These are phyloP conservation scores for Psittacula cyanocephala DNA, from an alignment of 2,113 vertebrate species.

Conservation along the genomic window DNA sequence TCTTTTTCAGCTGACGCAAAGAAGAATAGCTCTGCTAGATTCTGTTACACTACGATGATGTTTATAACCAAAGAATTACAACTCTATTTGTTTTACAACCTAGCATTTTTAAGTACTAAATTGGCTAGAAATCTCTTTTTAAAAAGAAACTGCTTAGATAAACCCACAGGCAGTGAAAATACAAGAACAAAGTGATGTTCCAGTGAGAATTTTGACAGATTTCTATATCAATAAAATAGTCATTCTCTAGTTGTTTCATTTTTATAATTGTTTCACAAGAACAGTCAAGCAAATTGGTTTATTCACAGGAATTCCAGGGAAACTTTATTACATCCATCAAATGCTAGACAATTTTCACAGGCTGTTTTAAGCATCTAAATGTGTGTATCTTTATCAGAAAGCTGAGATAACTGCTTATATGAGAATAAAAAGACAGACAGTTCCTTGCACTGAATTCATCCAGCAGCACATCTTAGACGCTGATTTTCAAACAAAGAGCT, in stretches of 20 bases:
- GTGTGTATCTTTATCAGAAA: background rate
- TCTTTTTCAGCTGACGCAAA: background rate
- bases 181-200: accelerated
- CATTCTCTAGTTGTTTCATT: background rate
- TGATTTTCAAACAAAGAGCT: background rate
- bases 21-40: background rate
- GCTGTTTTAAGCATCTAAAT: background rate
- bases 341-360: background rate
- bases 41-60: background rate
- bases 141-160: background rate
- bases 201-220: background rate
- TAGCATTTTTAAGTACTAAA: background rate
- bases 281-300: background rate
- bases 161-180: background rate
- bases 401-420: background rate
- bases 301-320: background rate
- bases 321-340: background rate
- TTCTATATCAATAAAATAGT: background rate
- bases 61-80: background rate
- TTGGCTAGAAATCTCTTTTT: background rate
- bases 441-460: background rate
- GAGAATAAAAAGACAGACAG: background rate
- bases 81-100: background rate
- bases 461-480: background rate
- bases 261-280: background rate